phyloP scores from a whole-genome alignment of 2,888 invertebrate genomes.

The Helleia helle region DNA sequence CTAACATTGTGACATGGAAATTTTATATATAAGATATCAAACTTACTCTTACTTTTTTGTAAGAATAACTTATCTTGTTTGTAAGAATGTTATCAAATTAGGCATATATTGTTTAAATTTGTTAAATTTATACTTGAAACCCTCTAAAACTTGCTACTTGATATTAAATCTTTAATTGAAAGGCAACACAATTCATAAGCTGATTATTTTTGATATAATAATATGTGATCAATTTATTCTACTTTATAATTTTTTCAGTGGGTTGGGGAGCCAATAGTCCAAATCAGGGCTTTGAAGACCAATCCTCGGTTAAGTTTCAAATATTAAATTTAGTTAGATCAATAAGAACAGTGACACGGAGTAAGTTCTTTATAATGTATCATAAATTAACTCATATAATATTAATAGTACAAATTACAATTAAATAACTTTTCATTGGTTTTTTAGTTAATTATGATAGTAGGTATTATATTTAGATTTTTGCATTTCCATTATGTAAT shows the following conservation, averaged over 20 bases:
- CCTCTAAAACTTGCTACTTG: no score
- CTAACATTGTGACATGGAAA: no score
- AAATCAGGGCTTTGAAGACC: constrained; percentile 90
- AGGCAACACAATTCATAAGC: background rate
- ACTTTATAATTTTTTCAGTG: constrained; percentile 73
- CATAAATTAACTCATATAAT: background rate
- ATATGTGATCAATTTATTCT: background rate
- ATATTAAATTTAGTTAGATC: constrained; percentile 92
- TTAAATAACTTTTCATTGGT: background rate
- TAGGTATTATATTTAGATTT: no score
- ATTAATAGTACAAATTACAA: background rate
- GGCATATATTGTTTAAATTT: no score
- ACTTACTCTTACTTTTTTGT: no score
- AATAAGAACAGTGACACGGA: constrained; percentile 96
- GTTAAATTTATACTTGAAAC: background rate
- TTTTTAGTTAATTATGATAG: no score
- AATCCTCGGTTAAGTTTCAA: constrained; percentile 89
- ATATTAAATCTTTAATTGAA: no score
- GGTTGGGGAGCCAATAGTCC: constrained; percentile 88
- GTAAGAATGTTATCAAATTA: no score
- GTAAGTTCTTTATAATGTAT: constrained; percentile 78
- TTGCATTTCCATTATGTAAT: no score
- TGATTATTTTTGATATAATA: background rate
- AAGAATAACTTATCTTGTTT: no score
- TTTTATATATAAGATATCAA: no score